Base-by-base conservation (phyloP, 2,113 vertebrate species). In the Sialia sialis region DNA sequence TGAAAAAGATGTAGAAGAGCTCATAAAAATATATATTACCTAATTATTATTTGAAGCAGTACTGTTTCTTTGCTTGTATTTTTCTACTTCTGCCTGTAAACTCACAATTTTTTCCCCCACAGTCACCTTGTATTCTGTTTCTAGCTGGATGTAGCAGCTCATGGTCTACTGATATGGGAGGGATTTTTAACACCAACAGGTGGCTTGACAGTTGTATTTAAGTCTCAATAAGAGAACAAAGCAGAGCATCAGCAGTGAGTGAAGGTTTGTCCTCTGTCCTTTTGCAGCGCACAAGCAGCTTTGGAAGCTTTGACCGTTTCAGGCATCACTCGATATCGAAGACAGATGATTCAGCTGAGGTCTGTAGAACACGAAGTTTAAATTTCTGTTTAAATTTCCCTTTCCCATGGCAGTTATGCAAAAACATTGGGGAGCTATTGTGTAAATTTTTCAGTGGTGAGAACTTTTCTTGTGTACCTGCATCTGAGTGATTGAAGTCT, bases 251-350 rank as follows among this genome's bases (percentile, higher is more conserved):
- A 20, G 2, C 39, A 78, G 16, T 63, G 52, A 81, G 18, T 64
- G 56, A 60, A 55, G 30, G 51, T 83, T 88, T 94, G 72, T 92
- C 90, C 81, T 97, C 58, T 95, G 74, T 97, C 78, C 75, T 82
- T 76, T 93, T 36, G 55, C 96, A 98, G 98, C 97, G 98, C 74
- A 96, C 97, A 19, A 97, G 95, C 95, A 98, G 98, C 91, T 98
- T 98, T 95, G 98, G 98, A 79, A 97, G 97, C 95, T 98, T 98
- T 72, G 98, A 98, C 44, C 95, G 97, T 32, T 97, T 95, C 90
- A 97, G 93, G 81, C 97, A 98, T 43, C 96, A 96, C 17, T 96
- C 97, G 0, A 41, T 84, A 73, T 76, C 94, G 56, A 98, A 97
- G 66, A 43, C 96, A 34, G 97, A 97, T 84, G 97, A 98, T 85